Conservation (phyloP, 2,888 invertebrate genomes). For the Dryobota labecula region DNA sequence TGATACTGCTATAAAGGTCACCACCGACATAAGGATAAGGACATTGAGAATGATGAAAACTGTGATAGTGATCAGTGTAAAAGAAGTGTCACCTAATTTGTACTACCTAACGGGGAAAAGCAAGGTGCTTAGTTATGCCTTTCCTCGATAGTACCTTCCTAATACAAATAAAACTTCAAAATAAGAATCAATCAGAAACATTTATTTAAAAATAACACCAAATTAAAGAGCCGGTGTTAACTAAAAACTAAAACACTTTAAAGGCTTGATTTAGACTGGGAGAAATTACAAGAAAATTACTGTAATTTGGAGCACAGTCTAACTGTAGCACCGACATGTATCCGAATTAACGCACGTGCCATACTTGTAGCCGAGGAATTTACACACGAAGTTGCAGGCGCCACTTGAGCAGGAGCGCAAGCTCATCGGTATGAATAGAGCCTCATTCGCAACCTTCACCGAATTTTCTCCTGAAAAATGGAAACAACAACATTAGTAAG, state of each 20-base stretch:
- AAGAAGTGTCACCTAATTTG: background rate
- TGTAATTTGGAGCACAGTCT: conserved; percentile 1
- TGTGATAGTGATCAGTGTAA: background rate
- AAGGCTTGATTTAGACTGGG: background rate
- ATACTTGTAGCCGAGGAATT: conserved; percentile 49
- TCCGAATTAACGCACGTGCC: conserved; percentile 39
- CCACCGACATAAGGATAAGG: background rate
- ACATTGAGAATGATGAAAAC: background rate
- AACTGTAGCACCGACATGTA: conserved; percentile 41
- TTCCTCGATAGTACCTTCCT: too few relatives aligned
- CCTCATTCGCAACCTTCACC: conserved; percentile 21
- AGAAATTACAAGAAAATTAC: background rate
- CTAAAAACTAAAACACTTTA: conserved; percentile 1
- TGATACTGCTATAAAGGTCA: background rate
- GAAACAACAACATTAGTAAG: background rate
- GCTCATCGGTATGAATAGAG: conserved; percentile 49
- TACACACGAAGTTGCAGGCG: conserved; percentile 46
- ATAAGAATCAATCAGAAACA: background rate
- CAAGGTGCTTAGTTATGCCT: too few relatives aligned
- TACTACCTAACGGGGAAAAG: too few relatives aligned
- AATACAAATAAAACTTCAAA: conserved; percentile 17
- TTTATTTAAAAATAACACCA: conserved; percentile 5
- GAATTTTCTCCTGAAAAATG: conserved; percentile 27
- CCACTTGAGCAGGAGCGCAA: conserved; percentile 31
- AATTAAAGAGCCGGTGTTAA: conserved; percentile 6